These are phyloP conservation scores for Rhynchomys soricoides DNA, from an alignment of 2,113 vertebrate genomes.

Conservation along the genomic window DNA sequence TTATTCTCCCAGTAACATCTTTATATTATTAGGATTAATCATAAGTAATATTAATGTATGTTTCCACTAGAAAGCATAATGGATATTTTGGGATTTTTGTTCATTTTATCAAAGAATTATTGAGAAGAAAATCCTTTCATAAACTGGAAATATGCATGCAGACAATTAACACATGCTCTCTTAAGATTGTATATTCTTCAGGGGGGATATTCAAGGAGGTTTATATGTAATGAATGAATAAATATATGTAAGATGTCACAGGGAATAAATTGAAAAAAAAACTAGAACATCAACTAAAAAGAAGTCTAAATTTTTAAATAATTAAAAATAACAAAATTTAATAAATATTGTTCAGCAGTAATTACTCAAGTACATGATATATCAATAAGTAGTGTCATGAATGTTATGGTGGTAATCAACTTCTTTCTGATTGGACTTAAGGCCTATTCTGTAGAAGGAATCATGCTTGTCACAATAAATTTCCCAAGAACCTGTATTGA, in stretches of 20 bases:
- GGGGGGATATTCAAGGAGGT: too few relatives aligned
- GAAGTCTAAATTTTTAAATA: not conserved
- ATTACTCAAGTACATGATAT: too few relatives aligned
- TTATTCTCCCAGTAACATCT: not conserved
- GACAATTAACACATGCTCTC: not conserved
- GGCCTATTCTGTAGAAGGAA: not conserved
- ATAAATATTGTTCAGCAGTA: not conserved
- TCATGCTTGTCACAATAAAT: not conserved
- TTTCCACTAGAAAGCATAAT: not conserved
- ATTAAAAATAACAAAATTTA: not conserved
- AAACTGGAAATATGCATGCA: not conserved
- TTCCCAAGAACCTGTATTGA: not conserved
- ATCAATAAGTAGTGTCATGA: not conserved
- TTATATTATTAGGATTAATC: not conserved
- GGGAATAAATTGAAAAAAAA: not conserved
- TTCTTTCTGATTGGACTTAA: not conserved
- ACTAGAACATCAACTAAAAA: not conserved
- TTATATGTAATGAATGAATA: too few relatives aligned
- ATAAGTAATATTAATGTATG: not conserved
- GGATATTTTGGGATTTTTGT: not conserved
- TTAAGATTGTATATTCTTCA: not conserved
- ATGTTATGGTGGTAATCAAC: not conserved
- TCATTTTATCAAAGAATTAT: not conserved
- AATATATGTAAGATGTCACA: not conserved
- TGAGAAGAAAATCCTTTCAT: not conserved